Percentiles rank a stretch among this genome's conserved stretches.
Conservation (phyloP, 2,113 vertebrate species). For the Phalacrocorax pelagicus region DNA sequence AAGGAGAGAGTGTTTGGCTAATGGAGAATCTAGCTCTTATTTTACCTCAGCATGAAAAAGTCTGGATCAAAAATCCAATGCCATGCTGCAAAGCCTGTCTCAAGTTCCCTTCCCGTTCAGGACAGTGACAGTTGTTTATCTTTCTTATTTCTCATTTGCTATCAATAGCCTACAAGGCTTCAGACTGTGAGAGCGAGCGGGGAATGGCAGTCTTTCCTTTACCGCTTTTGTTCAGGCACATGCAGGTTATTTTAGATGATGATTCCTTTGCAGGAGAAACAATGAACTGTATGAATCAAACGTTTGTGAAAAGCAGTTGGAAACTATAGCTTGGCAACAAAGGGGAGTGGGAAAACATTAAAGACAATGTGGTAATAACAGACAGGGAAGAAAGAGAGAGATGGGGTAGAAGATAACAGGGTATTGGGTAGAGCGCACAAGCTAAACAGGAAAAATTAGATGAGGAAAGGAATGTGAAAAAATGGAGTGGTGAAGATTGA, state of each 20-base stretch:
- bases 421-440: not conserved
- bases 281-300: slow-evolving; percentile 9
- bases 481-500: slow-evolving; percentile 12
- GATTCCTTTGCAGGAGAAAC: slow-evolving; percentile 4
- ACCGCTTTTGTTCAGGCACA: not conserved
- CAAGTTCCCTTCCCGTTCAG: not conserved
- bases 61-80: not conserved
- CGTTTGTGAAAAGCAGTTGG: not conserved
- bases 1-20: not conserved
- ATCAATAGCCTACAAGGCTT: not conserved
- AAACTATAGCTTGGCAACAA: not conserved
- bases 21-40: not conserved
- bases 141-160: not conserved
- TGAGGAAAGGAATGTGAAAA: slow-evolving; percentile 33
- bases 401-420: slow-evolving; percentile 18
- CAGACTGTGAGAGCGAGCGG: not conserved
- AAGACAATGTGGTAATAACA: slow-evolving; percentile 10
- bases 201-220: not conserved
- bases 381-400: slow-evolving; percentile 5
- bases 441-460: slow-evolving; percentile 18
- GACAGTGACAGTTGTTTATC: not conserved
- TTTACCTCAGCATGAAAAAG: not conserved
- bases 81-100: not conserved
- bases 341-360: not conserved
- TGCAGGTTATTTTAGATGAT: not conserved